phyloP scores from a whole-genome alignment of 1,140 invertebrate species.

The Drosophila novamexicana region DNA sequence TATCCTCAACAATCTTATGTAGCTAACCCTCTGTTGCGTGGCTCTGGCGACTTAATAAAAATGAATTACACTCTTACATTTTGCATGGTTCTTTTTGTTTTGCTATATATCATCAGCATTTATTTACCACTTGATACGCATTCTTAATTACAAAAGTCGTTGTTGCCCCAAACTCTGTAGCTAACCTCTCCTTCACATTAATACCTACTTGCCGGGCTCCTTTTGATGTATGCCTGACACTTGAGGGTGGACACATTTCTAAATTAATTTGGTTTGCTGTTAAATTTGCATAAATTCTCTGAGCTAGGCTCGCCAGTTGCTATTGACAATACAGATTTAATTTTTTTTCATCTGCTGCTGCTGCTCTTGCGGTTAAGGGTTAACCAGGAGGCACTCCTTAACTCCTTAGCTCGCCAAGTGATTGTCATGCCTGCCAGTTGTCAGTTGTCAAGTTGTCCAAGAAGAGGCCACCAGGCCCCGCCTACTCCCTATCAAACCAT shows the following conservation, averaged over 20 bases:
- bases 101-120: slow-evolving; percentile 41
- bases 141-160: slow-evolving; percentile 59
- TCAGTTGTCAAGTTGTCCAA: slow-evolving; percentile 57
- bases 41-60: slow-evolving; percentile 14
- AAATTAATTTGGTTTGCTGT: slow-evolving; percentile 62
- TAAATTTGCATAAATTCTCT: slow-evolving; percentile 58
- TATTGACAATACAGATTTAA: slow-evolving; percentile 53
- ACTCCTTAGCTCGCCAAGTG: slow-evolving; percentile 49
- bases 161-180: slow-evolving; percentile 1
- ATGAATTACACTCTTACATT: slow-evolving; percentile 20
- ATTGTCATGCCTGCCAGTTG: slow-evolving; percentile 51
- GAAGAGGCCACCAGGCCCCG: slow-evolving; percentile 24
- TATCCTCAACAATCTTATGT: background rate
- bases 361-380: slow-evolving; percentile 37
- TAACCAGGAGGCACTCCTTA: slow-evolving; percentile 29
- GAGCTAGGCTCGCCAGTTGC: slow-evolving; percentile 48
- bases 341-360: slow-evolving; percentile 7
- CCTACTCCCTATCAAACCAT: background rate
- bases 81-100: slow-evolving; percentile 13
- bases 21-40: background rate
- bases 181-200: background rate
- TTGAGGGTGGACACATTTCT: slow-evolving; percentile 76
- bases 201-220: slow-evolving; percentile 1
- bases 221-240: slow-evolving; percentile 66
- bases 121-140: slow-evolving; percentile 68